Conservation (phyloP, 2,797 vertebrate genomes). For the Cryptoprocta ferox region DNA sequence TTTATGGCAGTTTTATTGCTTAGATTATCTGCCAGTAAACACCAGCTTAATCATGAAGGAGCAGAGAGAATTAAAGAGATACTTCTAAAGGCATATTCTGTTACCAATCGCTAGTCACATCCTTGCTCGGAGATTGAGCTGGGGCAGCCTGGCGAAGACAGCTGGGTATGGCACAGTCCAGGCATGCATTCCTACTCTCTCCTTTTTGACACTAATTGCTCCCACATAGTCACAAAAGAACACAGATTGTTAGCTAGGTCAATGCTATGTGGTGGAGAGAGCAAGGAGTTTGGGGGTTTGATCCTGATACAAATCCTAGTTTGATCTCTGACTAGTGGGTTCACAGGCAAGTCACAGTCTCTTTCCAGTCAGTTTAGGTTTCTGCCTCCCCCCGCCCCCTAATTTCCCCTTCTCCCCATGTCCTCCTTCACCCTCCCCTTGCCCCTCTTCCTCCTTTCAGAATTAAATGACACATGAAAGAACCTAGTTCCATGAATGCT, state of each 20-base stretch:
- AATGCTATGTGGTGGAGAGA: not conserved
- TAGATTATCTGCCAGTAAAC: constrained; percentile 71
- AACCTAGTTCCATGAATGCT: not conserved
- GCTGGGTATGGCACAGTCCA: not conserved
- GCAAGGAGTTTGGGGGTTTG: not conserved
- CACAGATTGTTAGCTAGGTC: not conserved
- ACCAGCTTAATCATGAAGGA: constrained; percentile 55
- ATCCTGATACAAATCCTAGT: not conserved
- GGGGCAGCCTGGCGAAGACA: not conserved
- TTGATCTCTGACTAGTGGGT: not conserved
- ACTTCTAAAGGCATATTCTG: constrained; percentile 4
- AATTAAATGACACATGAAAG: constrained; percentile 43
- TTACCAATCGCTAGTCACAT: not conserved
- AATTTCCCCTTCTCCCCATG: not conserved
- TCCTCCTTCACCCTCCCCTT: too few species aligned
- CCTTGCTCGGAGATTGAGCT: not conserved
- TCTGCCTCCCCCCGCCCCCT: not conserved
- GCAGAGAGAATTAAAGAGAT: constrained; percentile 46
- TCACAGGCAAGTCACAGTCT: not conserved
- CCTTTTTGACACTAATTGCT: not conserved
- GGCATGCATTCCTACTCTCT: not conserved
- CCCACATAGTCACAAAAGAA: not conserved
- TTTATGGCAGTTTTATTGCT: constrained; percentile 66
- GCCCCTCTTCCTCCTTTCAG: not conserved
- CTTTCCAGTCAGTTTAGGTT: not conserved